Evolutionary conservation across 2,888 invertebrate genomes (phyloP).

Genomic region (Eupithecia pulchellata): DNA sequence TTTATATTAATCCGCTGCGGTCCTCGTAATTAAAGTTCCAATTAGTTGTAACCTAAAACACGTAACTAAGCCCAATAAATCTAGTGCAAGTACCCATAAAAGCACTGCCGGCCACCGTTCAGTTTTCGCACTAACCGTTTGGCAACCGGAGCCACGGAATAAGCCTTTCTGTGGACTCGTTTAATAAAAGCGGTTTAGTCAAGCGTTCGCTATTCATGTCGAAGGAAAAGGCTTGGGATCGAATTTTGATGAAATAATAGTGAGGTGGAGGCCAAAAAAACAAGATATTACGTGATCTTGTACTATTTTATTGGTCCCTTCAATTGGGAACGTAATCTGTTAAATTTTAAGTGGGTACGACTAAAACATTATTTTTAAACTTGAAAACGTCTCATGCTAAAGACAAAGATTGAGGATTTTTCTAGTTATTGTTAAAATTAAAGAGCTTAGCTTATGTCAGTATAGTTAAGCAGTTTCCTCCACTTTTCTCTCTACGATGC

Average conservation of each 20-base stretch:
- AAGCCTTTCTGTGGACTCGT: neutral
- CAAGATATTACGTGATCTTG: neutral
- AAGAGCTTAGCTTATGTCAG: no score
- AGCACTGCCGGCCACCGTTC: constrained; percentile 29
- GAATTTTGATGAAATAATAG: neutral
- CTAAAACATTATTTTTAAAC: neutral
- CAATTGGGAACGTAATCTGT: neutral
- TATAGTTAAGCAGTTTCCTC: no score
- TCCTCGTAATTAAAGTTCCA: constrained; percentile 39
- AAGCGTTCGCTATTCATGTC: neutral
- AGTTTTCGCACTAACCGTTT: constrained; percentile 35
- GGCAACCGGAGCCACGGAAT: constrained; percentile 22
- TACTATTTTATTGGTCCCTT: neutral
- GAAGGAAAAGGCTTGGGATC: neutral
- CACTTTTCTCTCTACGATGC: no score
- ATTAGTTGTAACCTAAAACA: constrained; percentile 42
- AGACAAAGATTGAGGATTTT: no score
- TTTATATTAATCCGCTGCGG: constrained; percentile 35
- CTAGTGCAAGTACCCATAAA: constrained; percentile 41
- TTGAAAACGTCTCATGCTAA: neutral
- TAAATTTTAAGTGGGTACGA: neutral
- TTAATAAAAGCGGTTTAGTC: constrained; percentile 5
- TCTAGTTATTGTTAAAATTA: no score
- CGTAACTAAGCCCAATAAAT: constrained; percentile 45
- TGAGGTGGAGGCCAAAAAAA: neutral